Evolutionary conservation across 2,797 vertebrate genomes (phyloP).

Genomic region (Meriones psammophilus): DNA sequence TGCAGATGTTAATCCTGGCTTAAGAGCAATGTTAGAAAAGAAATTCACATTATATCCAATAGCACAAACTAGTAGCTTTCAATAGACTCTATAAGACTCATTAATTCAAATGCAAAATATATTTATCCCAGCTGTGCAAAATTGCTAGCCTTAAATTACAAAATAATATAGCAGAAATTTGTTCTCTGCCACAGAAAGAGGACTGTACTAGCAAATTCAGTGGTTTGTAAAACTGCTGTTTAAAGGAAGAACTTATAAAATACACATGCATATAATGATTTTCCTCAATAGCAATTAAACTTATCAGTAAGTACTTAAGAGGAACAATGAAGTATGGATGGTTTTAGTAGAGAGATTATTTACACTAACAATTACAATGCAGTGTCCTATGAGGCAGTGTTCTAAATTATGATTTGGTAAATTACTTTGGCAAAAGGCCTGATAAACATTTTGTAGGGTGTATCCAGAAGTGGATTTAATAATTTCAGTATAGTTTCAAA

Average conservation of each 20-base stretch:
- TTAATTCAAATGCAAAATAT: slow-evolving; percentile 40
- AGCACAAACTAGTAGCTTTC: background rate
- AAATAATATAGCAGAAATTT: slow-evolving; percentile 50
- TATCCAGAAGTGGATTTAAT: background rate
- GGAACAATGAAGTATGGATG: background rate
- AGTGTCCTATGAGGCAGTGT: background rate
- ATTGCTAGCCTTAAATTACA: slow-evolving; percentile 31
- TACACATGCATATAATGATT: background rate
- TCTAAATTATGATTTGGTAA: background rate
- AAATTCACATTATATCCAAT: background rate
- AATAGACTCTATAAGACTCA: slow-evolving; percentile 15
- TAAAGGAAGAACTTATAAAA: slow-evolving; percentile 38
- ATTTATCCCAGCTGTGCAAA: slow-evolving; percentile 49
- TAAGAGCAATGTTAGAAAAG: background rate
- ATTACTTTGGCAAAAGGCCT: background rate
- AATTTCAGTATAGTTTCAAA: background rate
- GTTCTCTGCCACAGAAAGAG: slow-evolving; percentile 42
- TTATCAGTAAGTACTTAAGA: slow-evolving; percentile 19
- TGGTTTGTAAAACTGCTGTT: slow-evolving; percentile 26
- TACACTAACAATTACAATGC: background rate
- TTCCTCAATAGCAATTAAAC: background rate
- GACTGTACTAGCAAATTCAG: background rate
- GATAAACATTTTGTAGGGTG: background rate
- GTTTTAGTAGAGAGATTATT: background rate
- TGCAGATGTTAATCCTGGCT: background rate